These are phyloP conservation scores for Lepus europaeus DNA, from an alignment of 2,113 vertebrate genomes.

Conservation along the genomic window DNA sequence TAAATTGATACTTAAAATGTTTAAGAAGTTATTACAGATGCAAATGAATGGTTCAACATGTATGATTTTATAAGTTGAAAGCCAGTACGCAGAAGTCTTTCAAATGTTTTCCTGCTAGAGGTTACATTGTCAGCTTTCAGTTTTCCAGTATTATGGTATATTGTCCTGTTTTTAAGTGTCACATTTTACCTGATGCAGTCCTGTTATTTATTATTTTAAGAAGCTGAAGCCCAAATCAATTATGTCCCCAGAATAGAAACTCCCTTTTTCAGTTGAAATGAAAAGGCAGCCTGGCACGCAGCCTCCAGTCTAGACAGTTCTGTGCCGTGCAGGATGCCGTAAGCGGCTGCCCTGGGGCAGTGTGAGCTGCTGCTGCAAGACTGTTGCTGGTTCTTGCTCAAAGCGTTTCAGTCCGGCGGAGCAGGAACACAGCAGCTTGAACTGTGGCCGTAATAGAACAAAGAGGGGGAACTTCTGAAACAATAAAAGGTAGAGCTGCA, in stretches of 20 bases:
- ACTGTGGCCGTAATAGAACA: not conserved
- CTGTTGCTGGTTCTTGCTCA: not conserved
- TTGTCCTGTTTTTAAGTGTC: slow-evolving; percentile 36
- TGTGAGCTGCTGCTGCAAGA: not conserved
- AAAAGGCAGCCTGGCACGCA: not conserved
- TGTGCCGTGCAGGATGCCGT: not conserved
- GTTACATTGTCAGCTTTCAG: not conserved
- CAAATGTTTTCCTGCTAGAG: slow-evolving; percentile 25
- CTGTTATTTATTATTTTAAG: slow-evolving; percentile 20
- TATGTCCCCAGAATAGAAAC: slow-evolving; percentile 43
- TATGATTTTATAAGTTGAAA: not conserved
- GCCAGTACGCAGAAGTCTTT: not conserved
- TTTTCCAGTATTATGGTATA: not conserved
- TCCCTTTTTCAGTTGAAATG: slow-evolving; percentile 17
- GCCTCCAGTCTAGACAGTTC: not conserved
- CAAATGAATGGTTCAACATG: not conserved
- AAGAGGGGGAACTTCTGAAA: slow-evolving; percentile 3
- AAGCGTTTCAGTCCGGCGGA: not conserved
- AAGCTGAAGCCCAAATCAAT: slow-evolving; percentile 7
- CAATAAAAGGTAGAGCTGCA: not conserved
- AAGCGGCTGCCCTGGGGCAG: not conserved
- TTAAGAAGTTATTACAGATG: slow-evolving; percentile 48
- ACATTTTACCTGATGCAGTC: slow-evolving; percentile 27
- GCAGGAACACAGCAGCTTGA: not conserved
- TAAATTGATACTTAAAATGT: slow-evolving; percentile 23